Percentiles rank a stretch among this genome's conserved stretches.
Conservation (phyloP, 2,888 invertebrate genomes). For the Psococerastis gibbosa region DNA sequence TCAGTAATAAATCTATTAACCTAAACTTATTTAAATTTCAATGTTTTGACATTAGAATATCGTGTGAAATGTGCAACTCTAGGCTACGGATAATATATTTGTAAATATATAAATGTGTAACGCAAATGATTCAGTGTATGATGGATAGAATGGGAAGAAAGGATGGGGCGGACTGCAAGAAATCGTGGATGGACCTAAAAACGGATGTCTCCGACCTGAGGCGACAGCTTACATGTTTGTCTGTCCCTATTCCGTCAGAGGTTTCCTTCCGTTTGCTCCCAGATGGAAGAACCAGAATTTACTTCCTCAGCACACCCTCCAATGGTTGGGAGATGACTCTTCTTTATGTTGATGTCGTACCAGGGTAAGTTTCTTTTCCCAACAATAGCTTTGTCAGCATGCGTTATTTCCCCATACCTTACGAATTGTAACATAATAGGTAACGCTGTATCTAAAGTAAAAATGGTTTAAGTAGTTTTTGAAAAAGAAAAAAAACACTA, state of each 20-base stretch:
- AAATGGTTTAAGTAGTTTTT: too few relatives aligned
- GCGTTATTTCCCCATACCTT: slow-evolving; percentile 13
- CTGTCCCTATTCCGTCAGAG: slow-evolving; percentile 64
- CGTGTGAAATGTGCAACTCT: too few relatives aligned
- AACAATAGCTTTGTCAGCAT: slow-evolving; percentile 16
- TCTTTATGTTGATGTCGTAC: slow-evolving; percentile 60
- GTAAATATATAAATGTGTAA: neutral
- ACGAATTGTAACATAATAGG: too few relatives aligned
- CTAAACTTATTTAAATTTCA: too few relatives aligned
- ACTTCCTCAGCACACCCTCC: slow-evolving; percentile 73
- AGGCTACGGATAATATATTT: too few relatives aligned
- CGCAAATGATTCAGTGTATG: slow-evolving; percentile 3
- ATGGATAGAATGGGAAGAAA: neutral
- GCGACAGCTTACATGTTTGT: slow-evolving; percentile 55
- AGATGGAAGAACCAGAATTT: slow-evolving; percentile 66
- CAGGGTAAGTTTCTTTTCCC: slow-evolving; percentile 12
- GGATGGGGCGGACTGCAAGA: slow-evolving; percentile 17
- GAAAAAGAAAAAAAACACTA: too few relatives aligned
- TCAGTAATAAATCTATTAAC: too few relatives aligned
- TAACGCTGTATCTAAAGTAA: too few relatives aligned
- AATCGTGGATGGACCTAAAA: slow-evolving; percentile 61
- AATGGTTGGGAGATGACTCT: slow-evolving; percentile 82
- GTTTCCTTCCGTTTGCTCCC: slow-evolving; percentile 60
- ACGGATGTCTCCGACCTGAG: slow-evolving; percentile 63
- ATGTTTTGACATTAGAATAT: too few relatives aligned